Conservation (phyloP, 2,888 invertebrate genomes). For the Rosalia funebris region DNA sequence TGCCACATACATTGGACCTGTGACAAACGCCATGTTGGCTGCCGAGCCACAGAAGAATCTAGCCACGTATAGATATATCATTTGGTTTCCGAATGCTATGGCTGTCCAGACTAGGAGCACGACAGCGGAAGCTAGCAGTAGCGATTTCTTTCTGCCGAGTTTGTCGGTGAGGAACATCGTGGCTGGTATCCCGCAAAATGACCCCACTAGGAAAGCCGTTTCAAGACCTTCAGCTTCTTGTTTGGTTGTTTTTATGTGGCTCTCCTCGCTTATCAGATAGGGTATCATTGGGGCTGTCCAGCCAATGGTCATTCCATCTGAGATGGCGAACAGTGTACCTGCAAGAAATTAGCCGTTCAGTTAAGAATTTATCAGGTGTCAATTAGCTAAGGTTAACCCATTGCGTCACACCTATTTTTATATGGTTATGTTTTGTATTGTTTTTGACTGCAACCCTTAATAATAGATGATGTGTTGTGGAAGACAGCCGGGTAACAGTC, state of each 20-base stretch:
- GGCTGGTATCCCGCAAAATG: constrained; percentile 55
- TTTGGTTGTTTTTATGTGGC: constrained; percentile 53
- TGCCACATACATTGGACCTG: constrained; percentile 62
- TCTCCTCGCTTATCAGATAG: constrained; percentile 49
- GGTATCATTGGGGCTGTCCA: constrained; percentile 62
- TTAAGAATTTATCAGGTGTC: no score
- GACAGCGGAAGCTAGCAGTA: constrained; percentile 56
- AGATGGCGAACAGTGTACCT: constrained; percentile 60
- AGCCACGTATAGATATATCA: constrained; percentile 56
- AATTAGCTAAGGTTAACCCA: no score
- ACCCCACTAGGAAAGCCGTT: constrained; percentile 49
- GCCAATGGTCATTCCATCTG: constrained; percentile 63
- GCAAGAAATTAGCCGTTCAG: no score
- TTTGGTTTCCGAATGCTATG: constrained; percentile 54
- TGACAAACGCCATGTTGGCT: constrained; percentile 61
- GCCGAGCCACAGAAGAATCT: constrained; percentile 59
- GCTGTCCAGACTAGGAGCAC: constrained; percentile 58
- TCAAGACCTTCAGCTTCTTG: constrained; percentile 52
- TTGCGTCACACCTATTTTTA: no score
- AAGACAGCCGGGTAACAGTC: no score
- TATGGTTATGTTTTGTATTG: no score
- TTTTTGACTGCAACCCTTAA: no score
- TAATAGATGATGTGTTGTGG: no score
- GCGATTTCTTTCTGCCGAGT: constrained; percentile 57
- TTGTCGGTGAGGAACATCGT: constrained; percentile 56